Evolutionary conservation across 2,888 invertebrate species (phyloP), one percentile per base, ranked within the genome.

Genomic region (Nasonia oneida): DNA sequence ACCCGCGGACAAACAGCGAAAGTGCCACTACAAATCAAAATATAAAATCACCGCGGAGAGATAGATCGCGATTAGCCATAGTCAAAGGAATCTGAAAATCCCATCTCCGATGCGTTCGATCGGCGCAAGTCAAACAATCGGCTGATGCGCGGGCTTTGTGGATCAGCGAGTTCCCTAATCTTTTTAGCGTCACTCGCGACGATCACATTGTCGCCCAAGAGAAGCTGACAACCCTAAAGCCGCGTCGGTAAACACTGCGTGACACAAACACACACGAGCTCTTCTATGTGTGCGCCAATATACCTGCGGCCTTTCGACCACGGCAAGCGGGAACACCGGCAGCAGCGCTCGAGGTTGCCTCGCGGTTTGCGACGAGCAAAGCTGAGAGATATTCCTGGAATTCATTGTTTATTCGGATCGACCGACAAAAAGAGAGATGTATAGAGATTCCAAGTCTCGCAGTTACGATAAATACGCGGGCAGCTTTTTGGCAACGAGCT

Each of bases 21-120:
- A 67, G 3, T 67, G 67, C 33, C 67, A 67, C 67, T 67, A 67
- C 67, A 33, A 67, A 67, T 67, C 33, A 67, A 67, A 67, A 67
- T 67, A 67, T 67, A 67, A 33, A 67, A 33, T 33, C 33, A 33
- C 29, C 57, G n/a, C 64, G 1, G 33, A 33, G 18, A 64, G 3
- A 0, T 10, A 29, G 74, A 74, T 74, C 42, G 74, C 74, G 74
- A 74, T 74, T 74, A 74, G 50, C 42, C 33, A 1, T 15, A 42
- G 74, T 15, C 42, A 42, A 74, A 74, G 74, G 57, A 53, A 76
- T 57, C 76, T 12, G 33, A 76, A 57, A 76, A 76, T 76, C 76
- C 76, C 61, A 76, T 76, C 76, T 76, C 18, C 57, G 37, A 37
- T 37, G 47, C 23, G 10, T 42, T 53, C 75, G 75, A 50, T 75